Evolutionary conservation across 2,797 vertebrate genomes (phyloP), one percentile per base, ranked within the genome.

Genomic region (Sciaenops ocellatus): DNA sequence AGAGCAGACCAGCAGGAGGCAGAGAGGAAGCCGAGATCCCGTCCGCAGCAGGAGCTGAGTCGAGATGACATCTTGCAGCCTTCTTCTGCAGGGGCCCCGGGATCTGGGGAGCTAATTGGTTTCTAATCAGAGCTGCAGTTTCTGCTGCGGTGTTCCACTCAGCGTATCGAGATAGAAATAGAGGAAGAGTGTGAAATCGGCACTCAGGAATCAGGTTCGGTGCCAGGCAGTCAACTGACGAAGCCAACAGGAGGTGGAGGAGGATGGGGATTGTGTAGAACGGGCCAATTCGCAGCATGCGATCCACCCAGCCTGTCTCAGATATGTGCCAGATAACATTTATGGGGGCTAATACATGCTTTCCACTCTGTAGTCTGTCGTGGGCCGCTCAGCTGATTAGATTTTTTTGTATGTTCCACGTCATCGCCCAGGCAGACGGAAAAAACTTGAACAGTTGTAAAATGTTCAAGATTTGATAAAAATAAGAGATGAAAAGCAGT

Each of bases 121-220:
- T 91, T 90, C 85, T 93, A 90, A 93, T 92, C 91, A 92, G 87
- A 79, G 88, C 83, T 47, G 68, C 78, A 34, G 70, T 72, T 88
- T 86, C 64, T 60, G 71, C 42, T 3, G 52, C 44, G 76, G 50
- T 22, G 24, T 70, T 82, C 61, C 4, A 65, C 88, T 86, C 82
- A 70, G 85, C 76, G 78, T 82, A 78, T 54, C 51, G 60, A 69
- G 84, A 89, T 80, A 66, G 85, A 86, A 90, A 86, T 82, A 80
- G 85, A 87, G 71, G 56, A 62, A 61, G 67, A 77, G 87, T 86
- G 87, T 88, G 87, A 90, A 90, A 85, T 76, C 47, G 47, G 81
- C 79, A 80, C 76, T 83, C 61, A 10, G 77, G 83, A 83, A 73
- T 85, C 70, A 13, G 80, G 68, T 87, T 77, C 64, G 10, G 76